A percentile compares a stretch with the other conserved stretches of the same genome.
phyloP scores from a whole-genome alignment of 2,797 vertebrate species.

The Argentina silus region DNA sequence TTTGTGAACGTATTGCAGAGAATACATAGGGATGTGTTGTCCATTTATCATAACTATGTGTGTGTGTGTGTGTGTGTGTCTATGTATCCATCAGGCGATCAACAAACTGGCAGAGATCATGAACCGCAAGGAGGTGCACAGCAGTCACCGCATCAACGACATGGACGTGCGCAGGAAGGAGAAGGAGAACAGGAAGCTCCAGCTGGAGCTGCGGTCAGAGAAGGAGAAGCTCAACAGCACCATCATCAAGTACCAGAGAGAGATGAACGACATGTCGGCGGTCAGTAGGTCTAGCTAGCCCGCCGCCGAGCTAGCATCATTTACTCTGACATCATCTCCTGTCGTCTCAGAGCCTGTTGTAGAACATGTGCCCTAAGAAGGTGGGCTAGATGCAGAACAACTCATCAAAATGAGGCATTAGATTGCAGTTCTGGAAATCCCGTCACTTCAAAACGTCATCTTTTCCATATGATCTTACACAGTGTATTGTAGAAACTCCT shows the following conservation, averaged over 20 bases:
- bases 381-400: too few species aligned
- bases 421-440: too few species aligned
- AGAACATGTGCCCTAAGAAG: too few species aligned
- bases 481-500: too few species aligned
- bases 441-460: background rate
- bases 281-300: conserved; percentile 75
- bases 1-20: too few species aligned
- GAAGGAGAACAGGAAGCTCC: conserved; percentile 95
- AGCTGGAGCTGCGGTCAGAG: conserved; percentile 90
- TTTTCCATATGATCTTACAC: too few species aligned
- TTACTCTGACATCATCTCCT: too few species aligned
- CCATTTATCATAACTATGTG: too few species aligned
- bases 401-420: too few species aligned
- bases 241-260: conserved; percentile 94
- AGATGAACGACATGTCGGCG: conserved; percentile 97
- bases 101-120: conserved; percentile 98
- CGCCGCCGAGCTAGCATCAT: too few species aligned
- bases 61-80: conserved; percentile 8
- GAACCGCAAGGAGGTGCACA: conserved; percentile 84
- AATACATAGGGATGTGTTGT: too few species aligned
- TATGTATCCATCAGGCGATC: conserved; percentile 80
- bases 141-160: conserved; percentile 78
- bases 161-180: conserved; percentile 91
- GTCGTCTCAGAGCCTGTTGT: too few species aligned
- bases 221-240: conserved; percentile 90